Evolutionary conservation across 2,797 vertebrate genomes (phyloP), one percentile per base, ranked within the genome.

Genomic region (Eremophila alpestris): DNA sequence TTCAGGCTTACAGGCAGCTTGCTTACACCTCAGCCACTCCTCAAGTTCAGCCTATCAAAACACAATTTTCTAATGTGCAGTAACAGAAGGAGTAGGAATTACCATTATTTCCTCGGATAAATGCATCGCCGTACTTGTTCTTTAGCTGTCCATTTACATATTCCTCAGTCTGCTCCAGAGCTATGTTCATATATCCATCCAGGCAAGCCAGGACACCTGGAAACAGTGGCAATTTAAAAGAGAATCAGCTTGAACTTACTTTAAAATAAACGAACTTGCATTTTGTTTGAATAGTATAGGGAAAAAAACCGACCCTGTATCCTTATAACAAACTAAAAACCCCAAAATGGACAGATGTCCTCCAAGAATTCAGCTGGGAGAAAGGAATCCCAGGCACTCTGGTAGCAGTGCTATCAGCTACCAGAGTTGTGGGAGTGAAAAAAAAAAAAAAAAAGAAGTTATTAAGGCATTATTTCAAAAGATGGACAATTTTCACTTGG

Each of bases 161-260:
- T 87, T 99, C 99, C 96, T 99, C 99, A 2, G 99, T 99, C 97
- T 99, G 99, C 96, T 99, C 99, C 93, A 99, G 98, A 74, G 99
- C 99, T 80, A 99, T 99, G 93, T 99, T 99, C 99, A 99, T 99
- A 96, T 99, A 99, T 11, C 99, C 99, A 95, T 99, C 99, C 95
- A 99, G 97, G 92, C 99, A 99, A 83, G 99, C 99, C 95, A 99
- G 97, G 70, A 99, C 99, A 97, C 99, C 99, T 99, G 95, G 8
- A 96, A 65, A 85, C 17, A 92, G 71, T 5, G 69, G 69, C 11
- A 75, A n/a, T 48, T 86, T 62, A 77, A 49, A 91, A 84, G 45
- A 51, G 7, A 90, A 70, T 54, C 22, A 43, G 23, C 19, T 77
- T 55, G 34, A 88, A 75, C 17, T 71, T 64, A 11, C 17, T 51